Evolutionary conservation across 1,140 invertebrate genomes (phyloP).

Genomic region (Drosophila pandora): DNA sequence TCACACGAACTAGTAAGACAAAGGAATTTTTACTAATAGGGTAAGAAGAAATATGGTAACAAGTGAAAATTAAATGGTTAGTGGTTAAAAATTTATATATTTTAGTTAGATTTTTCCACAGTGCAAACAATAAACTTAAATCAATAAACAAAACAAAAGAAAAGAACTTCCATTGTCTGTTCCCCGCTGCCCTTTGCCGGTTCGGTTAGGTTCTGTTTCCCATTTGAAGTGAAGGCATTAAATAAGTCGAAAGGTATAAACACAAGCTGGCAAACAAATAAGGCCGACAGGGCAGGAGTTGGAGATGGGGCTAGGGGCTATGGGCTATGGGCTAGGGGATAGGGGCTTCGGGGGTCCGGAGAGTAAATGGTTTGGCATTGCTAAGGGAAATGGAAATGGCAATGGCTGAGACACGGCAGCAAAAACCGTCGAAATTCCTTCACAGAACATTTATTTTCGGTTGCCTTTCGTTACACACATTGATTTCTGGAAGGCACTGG

Average conservation of each 20-base stretch:
- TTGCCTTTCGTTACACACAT: slow-evolving; percentile 81
- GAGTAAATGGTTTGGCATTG: slow-evolving; percentile 61
- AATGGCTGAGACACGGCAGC: slow-evolving; percentile 48
- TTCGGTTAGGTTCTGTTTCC: slow-evolving; percentile 63
- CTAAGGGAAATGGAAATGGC: slow-evolving; percentile 37
- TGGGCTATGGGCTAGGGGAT: background rate
- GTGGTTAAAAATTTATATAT: too few species aligned
- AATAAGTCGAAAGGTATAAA: slow-evolving; percentile 79
- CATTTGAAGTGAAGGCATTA: slow-evolving; percentile 77
- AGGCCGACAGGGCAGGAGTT: slow-evolving; percentile 24
- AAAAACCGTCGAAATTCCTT: slow-evolving; percentile 82
- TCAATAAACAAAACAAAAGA: slow-evolving; percentile 66
- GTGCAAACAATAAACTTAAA: slow-evolving; percentile 68
- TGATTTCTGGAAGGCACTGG: slow-evolving; percentile 67
- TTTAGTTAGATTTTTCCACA: background rate
- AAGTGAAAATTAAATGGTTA: too few species aligned
- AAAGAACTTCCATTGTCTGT: slow-evolving; percentile 64
- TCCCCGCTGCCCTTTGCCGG: slow-evolving; percentile 23
- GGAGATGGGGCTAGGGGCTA: slow-evolving; percentile 4
- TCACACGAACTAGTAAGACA: slow-evolving; percentile 1
- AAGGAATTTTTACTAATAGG: background rate
- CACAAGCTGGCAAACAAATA: slow-evolving; percentile 76
- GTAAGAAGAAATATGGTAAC: too few species aligned
- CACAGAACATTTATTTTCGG: slow-evolving; percentile 83
- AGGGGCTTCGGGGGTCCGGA: slow-evolving; percentile 1